Evolutionary conservation across 2,113 vertebrate species (phyloP).

Genomic region (Phaetusa simplex): DNA sequence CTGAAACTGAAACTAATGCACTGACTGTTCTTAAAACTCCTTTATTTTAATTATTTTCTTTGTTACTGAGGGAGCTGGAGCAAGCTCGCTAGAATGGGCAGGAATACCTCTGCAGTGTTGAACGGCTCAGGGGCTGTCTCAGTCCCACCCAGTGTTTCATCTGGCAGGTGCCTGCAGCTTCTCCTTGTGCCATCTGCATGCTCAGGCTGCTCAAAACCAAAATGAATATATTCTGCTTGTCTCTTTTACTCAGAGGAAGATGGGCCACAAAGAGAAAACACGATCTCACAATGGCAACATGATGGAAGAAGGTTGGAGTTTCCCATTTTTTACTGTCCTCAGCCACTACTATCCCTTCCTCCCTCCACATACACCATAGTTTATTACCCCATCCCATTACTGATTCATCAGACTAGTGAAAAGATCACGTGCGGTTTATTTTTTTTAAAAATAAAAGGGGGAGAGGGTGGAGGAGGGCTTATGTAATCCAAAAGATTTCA

Average conservation of each 20-base stretch:
- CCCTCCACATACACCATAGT: neutral
- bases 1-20: neutral
- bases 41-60: neutral
- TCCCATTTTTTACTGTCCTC: neutral
- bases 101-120: neutral
- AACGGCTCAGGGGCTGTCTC: neutral
- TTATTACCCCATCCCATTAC: neutral
- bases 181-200: neutral
- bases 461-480: neutral
- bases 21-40: neutral
- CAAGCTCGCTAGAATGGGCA: neutral
- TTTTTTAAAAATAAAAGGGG: neutral
- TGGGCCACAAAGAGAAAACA: neutral
- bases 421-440: neutral
- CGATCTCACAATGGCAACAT: accelerated
- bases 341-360: neutral
- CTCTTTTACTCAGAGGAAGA: neutral
- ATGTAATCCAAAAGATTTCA: conserved; percentile 18
- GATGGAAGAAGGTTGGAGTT: neutral
- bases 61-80: neutral
- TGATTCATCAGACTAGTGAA: neutral
- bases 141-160: neutral
- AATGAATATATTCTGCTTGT: neutral
- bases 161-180: neutral
- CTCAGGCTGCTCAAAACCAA: neutral